These are phyloP conservation scores for Globicephala melas DNA, from an alignment of 2,113 vertebrate species.

Conservation along the genomic window DNA sequence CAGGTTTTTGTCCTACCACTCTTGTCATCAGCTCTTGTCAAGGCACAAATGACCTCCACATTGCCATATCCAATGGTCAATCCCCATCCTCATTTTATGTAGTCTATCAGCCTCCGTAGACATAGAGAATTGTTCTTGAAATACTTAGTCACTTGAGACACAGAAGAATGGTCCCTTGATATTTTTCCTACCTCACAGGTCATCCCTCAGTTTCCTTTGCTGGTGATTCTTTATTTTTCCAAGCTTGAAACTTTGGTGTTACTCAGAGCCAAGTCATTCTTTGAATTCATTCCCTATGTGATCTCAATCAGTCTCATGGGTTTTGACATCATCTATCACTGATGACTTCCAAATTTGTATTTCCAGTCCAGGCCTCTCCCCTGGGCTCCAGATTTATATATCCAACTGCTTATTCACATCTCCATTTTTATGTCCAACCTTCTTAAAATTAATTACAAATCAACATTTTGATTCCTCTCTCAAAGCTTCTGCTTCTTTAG, in stretches of 20 bases:
- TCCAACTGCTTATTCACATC: neutral
- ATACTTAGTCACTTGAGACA: neutral
- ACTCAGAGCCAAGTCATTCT: neutral
- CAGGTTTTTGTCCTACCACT: neutral
- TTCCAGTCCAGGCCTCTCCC: neutral
- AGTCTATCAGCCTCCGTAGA: neutral
- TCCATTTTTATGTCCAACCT: neutral
- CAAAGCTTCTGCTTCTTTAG: neutral
- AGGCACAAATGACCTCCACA: neutral
- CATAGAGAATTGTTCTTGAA: neutral
- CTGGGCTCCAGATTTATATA: neutral
- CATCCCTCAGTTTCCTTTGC: neutral
- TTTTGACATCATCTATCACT: neutral
- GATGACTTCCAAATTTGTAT: neutral
- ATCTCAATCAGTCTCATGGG: neutral
- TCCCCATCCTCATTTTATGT: neutral
- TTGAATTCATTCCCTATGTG: neutral
- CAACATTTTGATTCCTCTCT: neutral
- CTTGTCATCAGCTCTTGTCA: neutral
- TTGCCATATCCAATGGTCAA: neutral
- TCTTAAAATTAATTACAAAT: neutral
- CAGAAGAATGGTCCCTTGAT: neutral
- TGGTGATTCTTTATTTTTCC: neutral
- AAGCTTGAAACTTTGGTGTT: neutral
- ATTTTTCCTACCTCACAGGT: neutral